Evolutionary conservation across 2,797 vertebrate genomes (phyloP).

Genomic region (Garrulus glandarius): DNA sequence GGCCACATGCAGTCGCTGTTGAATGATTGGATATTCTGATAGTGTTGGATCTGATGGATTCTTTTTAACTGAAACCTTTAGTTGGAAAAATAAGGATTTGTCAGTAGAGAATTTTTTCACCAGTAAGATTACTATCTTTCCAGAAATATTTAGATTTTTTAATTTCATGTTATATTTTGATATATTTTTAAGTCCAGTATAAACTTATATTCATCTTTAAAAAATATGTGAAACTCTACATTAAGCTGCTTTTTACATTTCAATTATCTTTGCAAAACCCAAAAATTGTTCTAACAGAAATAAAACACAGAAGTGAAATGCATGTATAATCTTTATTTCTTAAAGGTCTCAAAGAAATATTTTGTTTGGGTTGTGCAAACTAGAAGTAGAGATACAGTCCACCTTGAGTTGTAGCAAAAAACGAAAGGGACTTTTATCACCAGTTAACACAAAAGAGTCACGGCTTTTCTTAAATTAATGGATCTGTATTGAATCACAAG

Average conservation of each 20-base stretch:
- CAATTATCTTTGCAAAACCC: neutral
- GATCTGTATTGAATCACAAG: neutral
- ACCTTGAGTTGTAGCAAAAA: neutral
- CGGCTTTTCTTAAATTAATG: neutral
- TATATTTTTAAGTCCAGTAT: neutral
- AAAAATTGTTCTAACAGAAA: neutral
- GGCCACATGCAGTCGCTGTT: accelerated
- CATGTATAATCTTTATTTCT: neutral
- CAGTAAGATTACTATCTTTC: neutral
- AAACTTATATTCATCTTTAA: neutral
- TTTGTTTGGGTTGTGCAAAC: neutral
- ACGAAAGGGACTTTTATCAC: neutral
- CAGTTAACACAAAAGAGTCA: neutral
- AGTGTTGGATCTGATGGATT: neutral
- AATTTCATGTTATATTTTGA: neutral
- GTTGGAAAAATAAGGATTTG: neutral
- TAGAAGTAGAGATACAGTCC: neutral
- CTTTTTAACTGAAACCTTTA: neutral
- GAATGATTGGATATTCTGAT: neutral
- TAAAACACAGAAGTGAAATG: neutral
- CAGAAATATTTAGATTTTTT: neutral
- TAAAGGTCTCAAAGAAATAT: neutral
- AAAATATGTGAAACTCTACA: neutral
- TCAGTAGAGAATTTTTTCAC: neutral
- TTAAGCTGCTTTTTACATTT: neutral